These are phyloP conservation scores for Rhea pennata DNA, from an alignment of 2,113 vertebrate genomes.

Conservation along the genomic window DNA sequence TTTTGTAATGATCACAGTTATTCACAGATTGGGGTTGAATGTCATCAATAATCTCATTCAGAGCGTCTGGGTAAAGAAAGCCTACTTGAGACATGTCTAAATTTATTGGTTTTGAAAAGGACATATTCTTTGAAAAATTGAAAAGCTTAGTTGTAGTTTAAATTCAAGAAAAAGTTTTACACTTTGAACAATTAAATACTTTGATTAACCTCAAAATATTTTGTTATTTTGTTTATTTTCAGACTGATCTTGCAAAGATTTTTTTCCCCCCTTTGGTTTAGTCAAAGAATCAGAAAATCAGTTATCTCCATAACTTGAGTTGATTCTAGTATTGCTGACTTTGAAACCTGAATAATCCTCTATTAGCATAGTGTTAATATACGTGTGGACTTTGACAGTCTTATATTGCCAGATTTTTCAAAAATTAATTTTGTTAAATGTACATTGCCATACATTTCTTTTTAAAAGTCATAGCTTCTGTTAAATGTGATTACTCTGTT, in stretches of 20 bases:
- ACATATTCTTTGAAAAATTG: not conserved
- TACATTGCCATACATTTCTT: not conserved
- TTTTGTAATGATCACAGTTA: not conserved
- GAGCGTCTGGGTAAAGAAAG: not conserved
- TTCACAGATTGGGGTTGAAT: not conserved
- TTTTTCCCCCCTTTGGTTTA: not conserved
- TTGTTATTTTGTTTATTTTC: not conserved
- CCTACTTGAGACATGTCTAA: not conserved
- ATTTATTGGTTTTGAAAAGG: not conserved
- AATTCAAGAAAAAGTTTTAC: not conserved
- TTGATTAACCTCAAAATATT: not conserved
- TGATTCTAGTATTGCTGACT: not conserved
- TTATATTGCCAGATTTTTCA: not conserved
- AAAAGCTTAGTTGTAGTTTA: not conserved
- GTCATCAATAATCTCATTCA: not conserved
- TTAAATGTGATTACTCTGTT: not conserved
- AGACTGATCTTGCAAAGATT: not conserved
- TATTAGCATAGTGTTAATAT: not conserved
- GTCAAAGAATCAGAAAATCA: not conserved
- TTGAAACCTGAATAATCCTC: not conserved
- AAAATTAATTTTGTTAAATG: not conserved
- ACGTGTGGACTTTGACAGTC: not conserved
- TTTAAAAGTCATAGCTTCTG: not conserved
- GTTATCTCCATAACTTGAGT: not conserved
- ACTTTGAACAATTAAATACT: not conserved